Evolutionary conservation across 2,888 invertebrate species (phyloP), one percentile per base, ranked within the genome.

Genomic region (Agrotis ipsilon): DNA sequence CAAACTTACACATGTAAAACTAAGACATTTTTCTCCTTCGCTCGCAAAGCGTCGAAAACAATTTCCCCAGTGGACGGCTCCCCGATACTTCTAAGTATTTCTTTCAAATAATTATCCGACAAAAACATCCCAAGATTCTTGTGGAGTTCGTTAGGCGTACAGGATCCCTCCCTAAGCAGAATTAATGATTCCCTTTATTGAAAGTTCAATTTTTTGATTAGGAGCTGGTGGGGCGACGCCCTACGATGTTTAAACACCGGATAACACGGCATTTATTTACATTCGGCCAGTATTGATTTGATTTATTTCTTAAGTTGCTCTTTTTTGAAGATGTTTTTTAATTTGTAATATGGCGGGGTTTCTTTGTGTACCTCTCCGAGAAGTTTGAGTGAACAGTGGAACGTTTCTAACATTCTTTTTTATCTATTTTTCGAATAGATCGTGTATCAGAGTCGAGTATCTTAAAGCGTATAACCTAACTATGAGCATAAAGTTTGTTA

Each of bases 161-260:
- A 83, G 85, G 91, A 87, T 86, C 89, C 90, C 93, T 92, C 92
- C 92, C 92, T 93, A 94, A 93, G 93, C 90, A 96, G 97, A 97
- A 97, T 97, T 97, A 97, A 97, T 97, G 97, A 97, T 97, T 96
- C 94, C 96, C 97, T 97, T 97, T 97, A 97, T 97, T 97, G 97
- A 97, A 97, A 97, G 96, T 97, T 97, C 97, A 97, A 97, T 97
- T 97, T 97, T 97, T 97, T 97, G 97, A 97, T 97, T 97, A 97
- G 96, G 94, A 93, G 86, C 90, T 88, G 91, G 89, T 82, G 89
- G 88, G 87, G 86, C 85, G 89, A 82, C 89, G 89, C 90, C 88
- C 83, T 86, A 89, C 90, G 89, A 90, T 92, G 94, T 93, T 94
- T 94, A 95, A 96, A 95, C 94, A 94, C 93, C 94, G 94, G 92